Base-by-base conservation (phyloP, 2,888 invertebrate genomes). In the Polietes domitor region DNA sequence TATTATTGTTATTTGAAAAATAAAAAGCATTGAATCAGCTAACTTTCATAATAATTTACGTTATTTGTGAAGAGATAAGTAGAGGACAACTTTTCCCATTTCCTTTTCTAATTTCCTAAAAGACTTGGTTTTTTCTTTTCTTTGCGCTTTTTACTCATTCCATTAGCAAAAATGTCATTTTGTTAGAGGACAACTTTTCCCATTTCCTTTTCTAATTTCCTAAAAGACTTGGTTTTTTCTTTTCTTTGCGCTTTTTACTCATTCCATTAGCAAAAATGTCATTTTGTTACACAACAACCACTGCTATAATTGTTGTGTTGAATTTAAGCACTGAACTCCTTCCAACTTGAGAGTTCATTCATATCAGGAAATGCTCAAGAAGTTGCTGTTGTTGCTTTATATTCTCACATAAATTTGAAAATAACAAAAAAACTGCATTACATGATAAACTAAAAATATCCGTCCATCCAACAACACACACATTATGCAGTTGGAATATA, bases 401-500 rank as follows among this genome's bases (percentile, higher is more conserved):
- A 65, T 65, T 19, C 37, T 41, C 65, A 41, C 41, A 41, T 65
- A 37, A 61, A 65, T 65, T 10, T 37, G 7, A 65, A 65, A 65
- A 61, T 19, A 19, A 19, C 15, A 58, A 6, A 58, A 58, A 17
- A 65, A 41, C 37, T 65, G n/a, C n/a, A 65, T 65, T 65, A 65
- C 41, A 65, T 41, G 65, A 21, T 37, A 37, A 12, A 37, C 65
- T 65, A 65, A 65, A 65, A 65, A 65, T 65, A 65, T 53, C 53
- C 41, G 7, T 41, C 19, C 21, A 19, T 21, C 19, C 74, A 77
- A 80, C 80, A 77, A 84, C 71, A 80, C 75, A 68, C 83, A 76
- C 73, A 58, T n/a, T 77, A 71, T 61, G 71, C 71, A 55, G 50
- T 53, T 63, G 78, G 72, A 83, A 78, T 72, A 72, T 72, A 84